phyloP scores from a whole-genome alignment of 2,113 vertebrate species.

The Rhynchomys soricoides region DNA sequence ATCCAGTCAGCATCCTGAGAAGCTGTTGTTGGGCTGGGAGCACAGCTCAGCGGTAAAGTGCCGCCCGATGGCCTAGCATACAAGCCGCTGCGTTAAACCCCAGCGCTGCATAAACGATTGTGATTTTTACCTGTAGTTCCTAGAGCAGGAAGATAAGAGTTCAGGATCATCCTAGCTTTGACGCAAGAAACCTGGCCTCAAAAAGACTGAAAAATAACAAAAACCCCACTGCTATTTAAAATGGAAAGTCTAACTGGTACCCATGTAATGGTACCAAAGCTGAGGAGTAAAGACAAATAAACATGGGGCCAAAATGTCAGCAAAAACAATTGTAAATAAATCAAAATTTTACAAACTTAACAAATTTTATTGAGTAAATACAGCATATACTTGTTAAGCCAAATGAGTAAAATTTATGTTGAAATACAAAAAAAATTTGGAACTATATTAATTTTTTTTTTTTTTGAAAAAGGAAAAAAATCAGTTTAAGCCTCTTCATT shows the following conservation, averaged over 20 bases:
- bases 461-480: not conserved
- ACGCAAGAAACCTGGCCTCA: not conserved
- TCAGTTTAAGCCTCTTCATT: slow-evolving; percentile 39
- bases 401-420: slow-evolving; percentile 32
- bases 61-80: not conserved
- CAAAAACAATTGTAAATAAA: slow-evolving; percentile 41
- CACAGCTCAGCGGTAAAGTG: not conserved
- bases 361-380: slow-evolving; percentile 45
- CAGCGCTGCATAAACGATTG: not conserved
- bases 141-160: not conserved
- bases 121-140: not conserved
- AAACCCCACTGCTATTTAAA: not conserved
- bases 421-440: not conserved
- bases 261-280: not conserved
- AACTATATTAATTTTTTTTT: not conserved
- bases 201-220: not conserved
- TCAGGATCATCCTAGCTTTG: not conserved
- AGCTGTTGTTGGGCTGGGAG: not conserved
- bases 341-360: slow-evolving; percentile 29
- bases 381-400: not conserved
- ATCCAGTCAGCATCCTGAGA: not conserved
- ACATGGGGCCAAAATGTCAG: slow-evolving; percentile 4
- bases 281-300: slow-evolving; percentile 43
- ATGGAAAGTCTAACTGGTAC: not conserved
- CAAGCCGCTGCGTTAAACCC: not conserved